Conservation (phyloP, 1,140 invertebrate species). For the Eulimnadia texana region DNA sequence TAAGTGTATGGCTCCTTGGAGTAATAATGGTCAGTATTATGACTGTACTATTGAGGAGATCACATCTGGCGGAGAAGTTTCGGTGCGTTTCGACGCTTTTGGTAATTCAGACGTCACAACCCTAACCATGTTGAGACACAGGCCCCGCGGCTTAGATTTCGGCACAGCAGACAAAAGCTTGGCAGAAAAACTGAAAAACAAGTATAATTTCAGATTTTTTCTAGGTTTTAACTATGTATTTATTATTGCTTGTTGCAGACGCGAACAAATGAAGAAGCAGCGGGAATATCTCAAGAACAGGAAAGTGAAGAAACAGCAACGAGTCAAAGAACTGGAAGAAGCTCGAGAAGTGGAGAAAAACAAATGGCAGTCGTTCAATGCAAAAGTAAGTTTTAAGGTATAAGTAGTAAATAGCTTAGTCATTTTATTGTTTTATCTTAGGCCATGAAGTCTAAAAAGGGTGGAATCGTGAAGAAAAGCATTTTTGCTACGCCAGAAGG, state of each 20-base stretch:
- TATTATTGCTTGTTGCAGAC: constrained; percentile 26
- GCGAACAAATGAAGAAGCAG: constrained; percentile 40
- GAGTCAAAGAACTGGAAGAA: constrained; percentile 85
- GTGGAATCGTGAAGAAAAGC: constrained; percentile 66
- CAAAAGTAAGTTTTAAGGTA: constrained; percentile 47
- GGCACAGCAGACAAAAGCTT: constrained; percentile 24
- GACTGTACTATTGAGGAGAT: constrained; percentile 80
- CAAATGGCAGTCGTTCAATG: constrained; percentile 85
- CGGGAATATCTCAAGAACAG: constrained; percentile 87
- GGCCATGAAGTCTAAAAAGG: constrained; percentile 40
- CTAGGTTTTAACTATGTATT: background rate
- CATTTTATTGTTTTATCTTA: constrained; percentile 18
- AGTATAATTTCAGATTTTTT: constrained; percentile 27
- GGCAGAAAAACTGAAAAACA: constrained; percentile 32
- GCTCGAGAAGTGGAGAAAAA: constrained; percentile 89
- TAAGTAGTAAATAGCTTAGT: no score
- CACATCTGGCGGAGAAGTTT: constrained; percentile 60
- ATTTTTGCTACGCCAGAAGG: constrained; percentile 94
- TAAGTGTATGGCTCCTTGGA: constrained; percentile 68
- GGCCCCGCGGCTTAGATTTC: constrained; percentile 30
- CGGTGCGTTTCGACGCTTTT: constrained; percentile 76
- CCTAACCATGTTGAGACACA: constrained; percentile 52
- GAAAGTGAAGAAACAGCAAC: constrained; percentile 79
- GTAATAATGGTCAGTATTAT: constrained; percentile 76
- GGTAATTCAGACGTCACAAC: constrained; percentile 65